phyloP scores from a whole-genome alignment of 2,797 vertebrate genomes.

The Melanotaenia nigrans region DNA sequence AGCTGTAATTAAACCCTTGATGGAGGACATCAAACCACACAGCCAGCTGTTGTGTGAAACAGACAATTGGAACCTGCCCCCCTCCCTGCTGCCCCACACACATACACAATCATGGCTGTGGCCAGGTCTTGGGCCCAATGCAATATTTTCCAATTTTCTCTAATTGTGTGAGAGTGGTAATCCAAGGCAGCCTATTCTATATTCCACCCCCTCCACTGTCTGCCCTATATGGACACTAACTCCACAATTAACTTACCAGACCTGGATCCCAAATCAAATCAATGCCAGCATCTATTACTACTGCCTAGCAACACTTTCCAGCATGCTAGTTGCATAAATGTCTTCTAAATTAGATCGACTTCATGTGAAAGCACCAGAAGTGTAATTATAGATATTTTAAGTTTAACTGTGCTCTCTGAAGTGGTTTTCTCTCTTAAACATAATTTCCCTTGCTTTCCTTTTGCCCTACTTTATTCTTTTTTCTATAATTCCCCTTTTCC shows the following conservation, averaged over 20 bases:
- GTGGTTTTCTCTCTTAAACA: slow-evolving; percentile 25
- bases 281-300: slow-evolving; percentile 81
- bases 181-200: slow-evolving; percentile 80
- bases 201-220: slow-evolving; percentile 70
- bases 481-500: slow-evolving; percentile 8
- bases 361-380: slow-evolving; percentile 54
- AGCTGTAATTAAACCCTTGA: slow-evolving; percentile 79
- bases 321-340: slow-evolving; percentile 68
- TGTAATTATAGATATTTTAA: slow-evolving; percentile 56
- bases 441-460: background rate
- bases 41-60: slow-evolving; percentile 78
- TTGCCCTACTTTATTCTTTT: slow-evolving; percentile 10
- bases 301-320: slow-evolving; percentile 77
- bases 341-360: slow-evolving; percentile 69
- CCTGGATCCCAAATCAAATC: slow-evolving; percentile 81
- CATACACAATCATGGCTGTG: slow-evolving; percentile 62
- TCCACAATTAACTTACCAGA: slow-evolving; percentile 82
- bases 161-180: slow-evolving; percentile 85
- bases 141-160: slow-evolving; percentile 86
- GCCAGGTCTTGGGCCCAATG: slow-evolving; percentile 75
- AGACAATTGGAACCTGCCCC: slow-evolving; percentile 69
- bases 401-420: slow-evolving; percentile 43
- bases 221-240: slow-evolving; percentile 79
- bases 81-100: slow-evolving; percentile 35
- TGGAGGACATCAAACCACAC: slow-evolving; percentile 75